Percentiles rank a stretch among this genome's conserved stretches.
phyloP scores from a whole-genome alignment of 2,113 vertebrate genomes.

The Ptychochromis oligacanthus region DNA sequence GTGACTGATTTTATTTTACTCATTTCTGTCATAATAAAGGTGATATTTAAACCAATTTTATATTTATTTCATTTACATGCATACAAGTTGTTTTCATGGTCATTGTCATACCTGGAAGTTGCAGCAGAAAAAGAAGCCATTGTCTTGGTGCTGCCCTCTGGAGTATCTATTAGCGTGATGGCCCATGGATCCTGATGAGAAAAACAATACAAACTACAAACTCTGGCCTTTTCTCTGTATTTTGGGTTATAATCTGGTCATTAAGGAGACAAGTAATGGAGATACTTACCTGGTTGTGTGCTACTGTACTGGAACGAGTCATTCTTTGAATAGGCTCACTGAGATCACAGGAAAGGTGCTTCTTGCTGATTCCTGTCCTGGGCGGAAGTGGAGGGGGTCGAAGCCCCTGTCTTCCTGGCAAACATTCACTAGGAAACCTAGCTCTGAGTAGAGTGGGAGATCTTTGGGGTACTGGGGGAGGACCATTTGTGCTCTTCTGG shows the following conservation, averaged over 20 bases:
- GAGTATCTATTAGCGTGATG: slow-evolving; percentile 60
- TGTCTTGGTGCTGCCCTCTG: slow-evolving; percentile 70
- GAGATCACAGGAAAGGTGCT: slow-evolving; percentile 32
- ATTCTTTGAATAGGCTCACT: neutral
- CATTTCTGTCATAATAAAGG: neutral
- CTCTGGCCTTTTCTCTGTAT: neutral
- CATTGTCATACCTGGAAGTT: slow-evolving; percentile 58
- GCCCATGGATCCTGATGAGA: slow-evolving; percentile 60
- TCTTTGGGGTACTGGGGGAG: neutral
- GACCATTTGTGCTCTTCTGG: neutral
- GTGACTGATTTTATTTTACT: neutral
- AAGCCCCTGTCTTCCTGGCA: neutral
- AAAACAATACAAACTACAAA: neutral
- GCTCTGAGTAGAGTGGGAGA: neutral
- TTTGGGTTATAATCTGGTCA: neutral
- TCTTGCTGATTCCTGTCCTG: neutral
- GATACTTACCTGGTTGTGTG: slow-evolving; percentile 57
- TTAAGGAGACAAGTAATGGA: neutral
- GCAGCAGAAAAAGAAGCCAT: slow-evolving; percentile 59
- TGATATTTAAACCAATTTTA: neutral
- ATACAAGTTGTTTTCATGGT: neutral
- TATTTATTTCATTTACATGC: neutral
- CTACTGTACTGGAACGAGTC: slow-evolving; percentile 55
- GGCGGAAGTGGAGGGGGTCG: slow-evolving; percentile 64
- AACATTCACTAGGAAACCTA: slow-evolving; percentile 5